phyloP scores from a whole-genome alignment of 2,113 vertebrate genomes.

The Menura novaehollandiae region DNA sequence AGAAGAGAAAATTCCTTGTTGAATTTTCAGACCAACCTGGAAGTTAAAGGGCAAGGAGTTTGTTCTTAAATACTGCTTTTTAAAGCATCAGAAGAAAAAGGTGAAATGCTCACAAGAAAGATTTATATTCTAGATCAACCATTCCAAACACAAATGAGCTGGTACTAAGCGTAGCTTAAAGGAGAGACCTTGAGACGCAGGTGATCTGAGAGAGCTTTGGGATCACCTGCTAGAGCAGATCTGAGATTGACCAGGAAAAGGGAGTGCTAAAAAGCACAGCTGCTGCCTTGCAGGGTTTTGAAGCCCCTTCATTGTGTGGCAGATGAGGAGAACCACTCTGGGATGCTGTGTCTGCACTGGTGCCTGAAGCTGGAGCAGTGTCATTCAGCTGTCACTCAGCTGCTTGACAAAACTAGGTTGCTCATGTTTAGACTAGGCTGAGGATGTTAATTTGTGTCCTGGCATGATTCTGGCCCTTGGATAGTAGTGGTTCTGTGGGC shows the following conservation, averaged over 20 bases:
- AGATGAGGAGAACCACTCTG: neutral
- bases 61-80: neutral
- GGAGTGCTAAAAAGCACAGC: neutral
- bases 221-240: neutral
- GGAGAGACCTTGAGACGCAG: neutral
- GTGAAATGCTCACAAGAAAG: neutral
- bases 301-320: neutral
- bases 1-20: neutral
- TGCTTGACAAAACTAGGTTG: neutral
- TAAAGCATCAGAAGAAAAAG: neutral
- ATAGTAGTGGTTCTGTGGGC: neutral
- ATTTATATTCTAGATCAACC: neutral
- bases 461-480: neutral
- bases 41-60: neutral
- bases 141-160: neutral
- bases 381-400: too few species aligned
- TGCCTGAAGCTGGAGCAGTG: neutral
- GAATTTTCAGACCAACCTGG: neutral
- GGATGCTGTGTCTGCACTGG: neutral
- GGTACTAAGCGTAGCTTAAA: neutral
- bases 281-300: neutral
- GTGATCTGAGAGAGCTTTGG: neutral
- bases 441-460: neutral
- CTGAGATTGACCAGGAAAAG: neutral
- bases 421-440: neutral